Conservation (phyloP, 2,888 invertebrate species). For the Diarsia rubi region DNA sequence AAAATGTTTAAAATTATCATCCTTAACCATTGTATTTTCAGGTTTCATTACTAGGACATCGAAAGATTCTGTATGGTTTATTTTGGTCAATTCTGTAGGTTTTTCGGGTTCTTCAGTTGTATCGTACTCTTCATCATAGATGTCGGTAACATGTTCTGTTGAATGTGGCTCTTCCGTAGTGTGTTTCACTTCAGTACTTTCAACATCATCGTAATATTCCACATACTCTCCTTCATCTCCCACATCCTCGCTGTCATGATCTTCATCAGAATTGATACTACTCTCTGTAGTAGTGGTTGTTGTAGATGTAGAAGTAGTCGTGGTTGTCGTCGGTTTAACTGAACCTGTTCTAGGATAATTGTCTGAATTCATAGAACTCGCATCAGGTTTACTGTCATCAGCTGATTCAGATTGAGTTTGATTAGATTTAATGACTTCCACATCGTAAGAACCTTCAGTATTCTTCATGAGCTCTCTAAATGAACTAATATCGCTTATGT, state of each 20-base stretch:
- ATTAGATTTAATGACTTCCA: conserved; percentile 90
- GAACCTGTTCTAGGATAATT: conserved; percentile 78
- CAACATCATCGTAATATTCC: conserved; percentile 85
- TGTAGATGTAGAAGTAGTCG: conserved; percentile 64
- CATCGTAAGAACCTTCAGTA: conserved; percentile 87
- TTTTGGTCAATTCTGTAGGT: conserved; percentile 69
- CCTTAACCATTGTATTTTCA: conserved; percentile 88
- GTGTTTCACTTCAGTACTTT: conserved; percentile 77
- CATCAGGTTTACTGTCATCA: conserved; percentile 86
- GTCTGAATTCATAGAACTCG: conserved; percentile 84
- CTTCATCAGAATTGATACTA: conserved; percentile 65
- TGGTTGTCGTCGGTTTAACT: conserved; percentile 66
- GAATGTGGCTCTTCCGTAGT: conserved; percentile 76
- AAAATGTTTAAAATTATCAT: conserved; percentile 91
- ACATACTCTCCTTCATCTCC: conserved; percentile 83
- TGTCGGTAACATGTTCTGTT: conserved; percentile 80
- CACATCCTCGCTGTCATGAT: conserved; percentile 75
- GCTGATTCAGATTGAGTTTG: conserved; percentile 71
- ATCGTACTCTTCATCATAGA: conserved; percentile 89
- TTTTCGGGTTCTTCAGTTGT: conserved; percentile 83
- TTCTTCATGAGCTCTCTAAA: conserved; percentile 89
- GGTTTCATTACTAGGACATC: conserved; percentile 91
- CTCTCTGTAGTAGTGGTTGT: conserved; percentile 66
- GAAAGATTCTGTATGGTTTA: conserved; percentile 81
- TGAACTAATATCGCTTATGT: conserved; percentile 88